Evolutionary conservation across 2,888 invertebrate genomes (phyloP), one percentile per base, ranked within the genome.

Genomic region (Dendrolimus houi): DNA sequence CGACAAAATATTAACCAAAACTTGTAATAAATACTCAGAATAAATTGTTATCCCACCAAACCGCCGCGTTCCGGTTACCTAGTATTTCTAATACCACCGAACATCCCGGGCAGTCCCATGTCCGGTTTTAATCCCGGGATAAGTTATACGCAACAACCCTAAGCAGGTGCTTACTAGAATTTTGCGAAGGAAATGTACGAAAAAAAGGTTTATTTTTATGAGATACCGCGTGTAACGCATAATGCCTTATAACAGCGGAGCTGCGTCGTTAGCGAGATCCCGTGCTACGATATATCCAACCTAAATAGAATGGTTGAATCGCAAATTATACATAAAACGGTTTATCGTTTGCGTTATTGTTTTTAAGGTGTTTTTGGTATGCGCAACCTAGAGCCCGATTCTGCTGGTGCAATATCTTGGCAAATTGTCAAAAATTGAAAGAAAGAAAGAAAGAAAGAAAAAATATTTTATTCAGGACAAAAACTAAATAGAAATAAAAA

Each of bases 201-300:
- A 56, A 62, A 66, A 66, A 64, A 57, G 59, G 63, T 70, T 69
- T 69, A 63, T 68, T 69, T 67, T 60, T 63, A 61, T 56, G 56
- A 65, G 64, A 66, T 66, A 69, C 63, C 54, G 62, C 58, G 60
- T 62, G 64, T 64, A 66, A 63, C 62, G 65, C 63, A 69, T 68
- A 68, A 65, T 62, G 59, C 58, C 60, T 61, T 69, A 66, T 74
- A 75, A 76, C 65, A 66, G 70, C 65, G 58, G 65, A 59, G 62
- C 62, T 59, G 60, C 66, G 71, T 72, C 76, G 72, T 77, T 75
- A 76, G 64, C 57, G 41, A 68, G 75, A 75, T 71, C 65, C 67
- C 60, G 67, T 65, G 62, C 58, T 56, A 54, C 60, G 70, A 71
- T 75, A 73, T 68, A 66, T 67, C 66, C 68, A 67, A 70, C 66